Evolutionary conservation across 1,140 invertebrate species (phyloP), one percentile per base, ranked within the genome.

Genomic region (Frieseomelitta varia): DNA sequence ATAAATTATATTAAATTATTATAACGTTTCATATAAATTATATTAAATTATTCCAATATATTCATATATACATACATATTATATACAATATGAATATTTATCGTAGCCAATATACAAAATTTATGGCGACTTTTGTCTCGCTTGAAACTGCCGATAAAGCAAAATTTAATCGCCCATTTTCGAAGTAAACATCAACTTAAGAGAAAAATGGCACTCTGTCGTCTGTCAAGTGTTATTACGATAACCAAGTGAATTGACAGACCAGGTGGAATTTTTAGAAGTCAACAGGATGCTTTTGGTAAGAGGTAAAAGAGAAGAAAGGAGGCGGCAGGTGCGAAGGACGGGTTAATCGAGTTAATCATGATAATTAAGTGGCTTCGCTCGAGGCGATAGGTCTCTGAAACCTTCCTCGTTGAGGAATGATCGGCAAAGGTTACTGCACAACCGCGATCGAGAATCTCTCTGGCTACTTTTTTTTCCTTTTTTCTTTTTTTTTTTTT

Each of bases 271-370:
- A 56, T 71, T 58, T 56, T 39, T 69, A 17, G 19, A 15, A 15
- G 19, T 15, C 63, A n/a, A 27, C 2, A 67, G 51, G 30, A 53
- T 68, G 1, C 10, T 68, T 68, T n/a, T 11, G 47, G n/a, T n/a
- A n/a, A 27, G 30, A 11, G 15, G 19, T 53, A 27, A 19, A 11
- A 19, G 4, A 34, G 24, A 17, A 34, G 56, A 34, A 19, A 17
- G 15, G 21, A 53, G 0, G 8, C 12, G 72, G 10, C 24, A 69
- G 53, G 67, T 68, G 65, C 78, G 53, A 68, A 55, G 67, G 78
- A 79, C 67, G 30, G 39, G 53, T 47, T 69, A 71, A 79, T 79
- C 77, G 67, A 65, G 75, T 77, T 77, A 77, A 77, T 65, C 75
- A 21, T 21, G 51, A 71, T 79, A 71, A 79, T 69, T 69, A 58